A percentile compares a stretch with the other conserved stretches of the same genome.
phyloP scores from a whole-genome alignment of 2,888 invertebrate species.

The Leucophenga montana region DNA sequence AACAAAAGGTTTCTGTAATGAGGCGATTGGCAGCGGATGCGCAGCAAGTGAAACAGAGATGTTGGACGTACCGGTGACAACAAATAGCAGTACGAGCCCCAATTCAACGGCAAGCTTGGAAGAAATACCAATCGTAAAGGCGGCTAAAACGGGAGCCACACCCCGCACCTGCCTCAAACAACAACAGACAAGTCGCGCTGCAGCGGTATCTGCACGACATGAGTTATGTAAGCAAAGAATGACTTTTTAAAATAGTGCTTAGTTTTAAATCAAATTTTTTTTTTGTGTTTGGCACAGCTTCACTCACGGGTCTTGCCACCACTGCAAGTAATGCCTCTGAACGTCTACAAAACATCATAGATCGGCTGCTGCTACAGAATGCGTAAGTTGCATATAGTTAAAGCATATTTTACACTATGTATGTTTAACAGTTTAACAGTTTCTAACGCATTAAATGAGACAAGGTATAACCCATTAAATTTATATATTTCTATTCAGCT shows the following conservation, averaged over 20 bases:
- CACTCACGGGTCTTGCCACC: slow-evolving; percentile 58
- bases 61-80: slow-evolving; percentile 15
- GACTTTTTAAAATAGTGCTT: neutral
- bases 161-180: too few species aligned
- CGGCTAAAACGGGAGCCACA: neutral
- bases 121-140: slow-evolving; percentile 30
- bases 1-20: slow-evolving; percentile 64
- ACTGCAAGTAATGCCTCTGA: slow-evolving; percentile 60
- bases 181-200: neutral
- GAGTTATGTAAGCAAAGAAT: slow-evolving; percentile 49
- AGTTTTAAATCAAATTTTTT: neutral
- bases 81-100: slow-evolving; percentile 51
- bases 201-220: slow-evolving; percentile 33
- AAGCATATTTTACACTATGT: too few species aligned
- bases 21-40: slow-evolving; percentile 33
- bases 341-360: slow-evolving; percentile 68
- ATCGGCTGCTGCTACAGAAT: slow-evolving; percentile 65
- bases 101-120: slow-evolving; percentile 12
- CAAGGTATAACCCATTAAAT: too few species aligned
- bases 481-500: too few species aligned
- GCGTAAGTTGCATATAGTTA: slow-evolving; percentile 57
- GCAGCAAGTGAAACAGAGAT: slow-evolving; percentile 28
- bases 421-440: too few species aligned
- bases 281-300: slow-evolving; percentile 45
- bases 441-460: too few species aligned